Conservation (phyloP, 1,140 invertebrate genomes). For the Aphaenogaster rudis region DNA sequence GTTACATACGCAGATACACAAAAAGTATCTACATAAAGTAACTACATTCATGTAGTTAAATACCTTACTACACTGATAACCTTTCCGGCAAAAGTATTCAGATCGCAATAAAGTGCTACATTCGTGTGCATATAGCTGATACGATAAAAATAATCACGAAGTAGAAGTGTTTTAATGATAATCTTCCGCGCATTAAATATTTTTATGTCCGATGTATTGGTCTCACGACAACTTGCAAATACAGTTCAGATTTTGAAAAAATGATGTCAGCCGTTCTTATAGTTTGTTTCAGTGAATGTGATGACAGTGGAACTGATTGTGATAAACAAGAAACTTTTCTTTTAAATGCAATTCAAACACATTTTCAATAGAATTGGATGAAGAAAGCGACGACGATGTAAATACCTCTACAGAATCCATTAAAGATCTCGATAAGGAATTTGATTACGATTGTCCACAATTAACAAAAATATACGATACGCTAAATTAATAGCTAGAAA, state of each 20-base stretch:
- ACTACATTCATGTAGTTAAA: too few species aligned
- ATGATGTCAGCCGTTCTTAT: constrained; percentile 7
- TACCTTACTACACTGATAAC: too few species aligned
- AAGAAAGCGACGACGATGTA: neutral
- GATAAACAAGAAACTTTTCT: constrained; percentile 19
- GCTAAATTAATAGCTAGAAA: constrained; percentile 15
- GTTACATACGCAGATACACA: too few species aligned
- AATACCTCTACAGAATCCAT: neutral
- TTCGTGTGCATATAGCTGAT: constrained; percentile 29
- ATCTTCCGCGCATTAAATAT: constrained; percentile 7
- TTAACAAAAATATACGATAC: neutral
- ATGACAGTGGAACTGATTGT: neutral
- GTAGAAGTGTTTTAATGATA: neutral
- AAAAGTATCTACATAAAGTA: too few species aligned
- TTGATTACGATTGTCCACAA: neutral
- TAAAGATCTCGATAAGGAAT: neutral
- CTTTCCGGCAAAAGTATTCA: constrained; percentile 26
- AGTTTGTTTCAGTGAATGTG: constrained; percentile 22
- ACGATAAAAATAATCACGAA: neutral
- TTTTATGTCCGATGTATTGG: constrained; percentile 10
- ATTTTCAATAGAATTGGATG: neutral
- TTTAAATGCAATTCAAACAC: constrained; percentile 9
- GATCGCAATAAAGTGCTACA: constrained; percentile 17
- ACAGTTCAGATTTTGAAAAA: neutral
- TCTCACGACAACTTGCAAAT: constrained; percentile 2